Evolutionary conservation across 2,888 invertebrate species (phyloP).

Genomic region (Aricia artaxerxes): DNA sequence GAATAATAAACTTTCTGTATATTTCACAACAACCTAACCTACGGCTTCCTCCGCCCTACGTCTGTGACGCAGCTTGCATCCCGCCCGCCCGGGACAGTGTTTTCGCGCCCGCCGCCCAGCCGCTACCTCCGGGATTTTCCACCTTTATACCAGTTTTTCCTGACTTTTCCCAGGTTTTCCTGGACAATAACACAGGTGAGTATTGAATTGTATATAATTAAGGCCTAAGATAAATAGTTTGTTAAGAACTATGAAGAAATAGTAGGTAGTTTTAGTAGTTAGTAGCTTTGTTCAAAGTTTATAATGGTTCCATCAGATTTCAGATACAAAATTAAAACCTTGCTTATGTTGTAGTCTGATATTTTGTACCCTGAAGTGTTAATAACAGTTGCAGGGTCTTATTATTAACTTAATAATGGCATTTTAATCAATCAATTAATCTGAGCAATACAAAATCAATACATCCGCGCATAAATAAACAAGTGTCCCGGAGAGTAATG

Average conservation of each 20-base stretch:
- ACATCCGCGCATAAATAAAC: not conserved
- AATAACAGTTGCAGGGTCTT: not conserved
- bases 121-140: not conserved
- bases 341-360: not conserved
- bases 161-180: not conserved
- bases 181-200: not conserved
- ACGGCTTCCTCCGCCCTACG: not conserved
- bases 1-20: not conserved
- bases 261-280: not conserved
- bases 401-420: too few species aligned
- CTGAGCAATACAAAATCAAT: not conserved
- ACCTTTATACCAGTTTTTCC: not conserved
- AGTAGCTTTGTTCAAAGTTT: not conserved
- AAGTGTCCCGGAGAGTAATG: not conserved
- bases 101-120: conserved; percentile 4
- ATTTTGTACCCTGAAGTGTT: not conserved
- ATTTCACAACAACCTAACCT: not conserved
- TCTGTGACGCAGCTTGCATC: not conserved
- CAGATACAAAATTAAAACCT: not conserved
- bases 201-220: not conserved
- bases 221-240: not conserved
- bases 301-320: not conserved
- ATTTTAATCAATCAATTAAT: not conserved
- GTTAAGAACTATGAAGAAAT: not conserved
- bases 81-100: conserved; percentile 12